phyloP scores from a whole-genome alignment of 2,888 invertebrate genomes.

The Malthinus flaveolus region DNA sequence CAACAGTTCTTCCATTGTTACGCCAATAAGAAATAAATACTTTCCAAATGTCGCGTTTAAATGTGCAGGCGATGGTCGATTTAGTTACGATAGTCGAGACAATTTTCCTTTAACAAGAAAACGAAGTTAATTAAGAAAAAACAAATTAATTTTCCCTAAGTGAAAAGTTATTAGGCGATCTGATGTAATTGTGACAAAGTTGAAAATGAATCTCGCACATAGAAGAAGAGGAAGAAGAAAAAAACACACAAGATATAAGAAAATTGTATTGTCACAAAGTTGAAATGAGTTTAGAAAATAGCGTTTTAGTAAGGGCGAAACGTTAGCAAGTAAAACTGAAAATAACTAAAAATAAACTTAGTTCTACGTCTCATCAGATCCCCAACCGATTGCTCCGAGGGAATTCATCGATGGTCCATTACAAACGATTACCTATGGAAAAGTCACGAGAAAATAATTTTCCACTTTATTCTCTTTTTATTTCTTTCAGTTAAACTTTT shows the following conservation, averaged over 20 bases:
- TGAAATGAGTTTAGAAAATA: constrained; percentile 37
- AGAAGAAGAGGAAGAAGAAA: no score
- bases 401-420: constrained; percentile 23
- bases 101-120: no score
- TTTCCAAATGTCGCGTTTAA: no score
- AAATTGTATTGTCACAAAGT: constrained; percentile 44
- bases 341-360: constrained; percentile 32
- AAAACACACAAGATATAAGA: constrained; percentile 42
- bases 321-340: constrained; percentile 25
- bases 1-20: no score
- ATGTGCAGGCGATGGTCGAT: no score
- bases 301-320: constrained; percentile 28
- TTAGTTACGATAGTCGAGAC: no score
- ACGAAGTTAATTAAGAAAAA: constrained; percentile 24
- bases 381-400: constrained; percentile 26
- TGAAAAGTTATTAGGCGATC: constrained; percentile 33
- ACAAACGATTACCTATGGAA: constrained; percentile 26
- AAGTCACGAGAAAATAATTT: constrained; percentile 27
- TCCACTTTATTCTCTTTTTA: constrained; percentile 3
- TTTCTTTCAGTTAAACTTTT: background rate
- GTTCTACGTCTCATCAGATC: constrained; percentile 24
- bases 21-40: no score
- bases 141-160: constrained; percentile 42
- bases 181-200: constrained; percentile 44
- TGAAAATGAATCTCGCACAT: constrained; percentile 36